Evolutionary conservation across 2,888 invertebrate species (phyloP).

Genomic region (Rosalia funebris): DNA sequence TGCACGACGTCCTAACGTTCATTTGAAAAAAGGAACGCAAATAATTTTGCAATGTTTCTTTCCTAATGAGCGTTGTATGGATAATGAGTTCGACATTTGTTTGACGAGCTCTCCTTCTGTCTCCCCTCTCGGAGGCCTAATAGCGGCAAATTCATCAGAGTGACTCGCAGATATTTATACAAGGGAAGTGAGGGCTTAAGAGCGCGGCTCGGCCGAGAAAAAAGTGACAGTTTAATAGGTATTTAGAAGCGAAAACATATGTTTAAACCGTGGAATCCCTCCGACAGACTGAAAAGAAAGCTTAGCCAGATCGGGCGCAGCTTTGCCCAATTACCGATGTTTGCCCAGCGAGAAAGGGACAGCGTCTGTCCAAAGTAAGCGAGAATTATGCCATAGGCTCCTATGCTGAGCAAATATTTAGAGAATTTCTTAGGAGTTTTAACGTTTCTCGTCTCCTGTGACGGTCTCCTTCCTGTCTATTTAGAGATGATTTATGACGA

Average conservation of each 20-base stretch:
- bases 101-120: conserved; percentile 27
- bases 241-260: conserved; percentile 43
- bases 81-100: conserved; percentile 39
- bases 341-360: conserved; percentile 38
- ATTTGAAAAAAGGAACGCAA: too few relatives aligned
- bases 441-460: too few relatives aligned
- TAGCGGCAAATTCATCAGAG: conserved; percentile 45
- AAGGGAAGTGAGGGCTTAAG: conserved; percentile 18
- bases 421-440: too few relatives aligned
- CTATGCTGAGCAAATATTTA: too few relatives aligned
- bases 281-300: background rate
- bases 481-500: too few relatives aligned
- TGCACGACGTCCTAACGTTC: too few relatives aligned
- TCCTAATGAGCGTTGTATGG: too few relatives aligned
- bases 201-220: conserved; percentile 23
- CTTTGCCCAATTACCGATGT: conserved; percentile 32
- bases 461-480: too few relatives aligned
- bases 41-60: too few relatives aligned
- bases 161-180: conserved; percentile 47
- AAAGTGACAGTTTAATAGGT: conserved; percentile 43
- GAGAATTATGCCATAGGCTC: too few relatives aligned
- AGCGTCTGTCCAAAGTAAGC: conserved; percentile 40
- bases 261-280: conserved; percentile 21
- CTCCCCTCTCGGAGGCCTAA: conserved; percentile 35
- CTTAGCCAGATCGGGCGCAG: background rate